phyloP scores from a whole-genome alignment of 2,113 vertebrate species.

The Chaetodon trifascialis region DNA sequence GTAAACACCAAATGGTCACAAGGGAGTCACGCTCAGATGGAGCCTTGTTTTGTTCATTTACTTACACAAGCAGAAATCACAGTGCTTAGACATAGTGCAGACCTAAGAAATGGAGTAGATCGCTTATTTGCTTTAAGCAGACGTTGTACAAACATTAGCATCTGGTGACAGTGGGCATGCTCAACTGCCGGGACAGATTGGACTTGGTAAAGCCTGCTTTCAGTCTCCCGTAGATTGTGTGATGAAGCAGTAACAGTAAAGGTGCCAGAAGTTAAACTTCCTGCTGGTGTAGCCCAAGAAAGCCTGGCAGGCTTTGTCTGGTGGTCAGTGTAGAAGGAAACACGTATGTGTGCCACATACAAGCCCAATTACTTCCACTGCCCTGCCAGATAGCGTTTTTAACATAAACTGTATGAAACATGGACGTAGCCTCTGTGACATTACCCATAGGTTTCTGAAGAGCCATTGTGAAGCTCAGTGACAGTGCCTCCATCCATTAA shows the following conservation, averaged over 20 bases:
- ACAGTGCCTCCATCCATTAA: too few relatives aligned
- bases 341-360: neutral
- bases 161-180: constrained; percentile 6
- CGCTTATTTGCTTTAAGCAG: constrained; percentile 49
- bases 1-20: constrained; percentile 76
- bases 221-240: constrained; percentile 1
- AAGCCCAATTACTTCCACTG: neutral
- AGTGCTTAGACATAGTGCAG: constrained; percentile 36
- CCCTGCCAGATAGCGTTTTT: too few relatives aligned
- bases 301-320: constrained; percentile 21
- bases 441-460: too few relatives aligned
- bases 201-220: constrained; percentile 17
- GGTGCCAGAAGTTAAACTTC: neutral
- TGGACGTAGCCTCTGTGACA: too few relatives aligned
- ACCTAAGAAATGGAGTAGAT: constrained; percentile 24
- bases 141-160: constrained; percentile 50
- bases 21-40: constrained; percentile 51
- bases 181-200: constrained; percentile 11
- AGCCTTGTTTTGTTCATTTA: constrained; percentile 43
- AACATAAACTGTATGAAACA: too few relatives aligned
- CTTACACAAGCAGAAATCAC: constrained; percentile 27
- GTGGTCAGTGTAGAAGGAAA: neutral
- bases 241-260: neutral
- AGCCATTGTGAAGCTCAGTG: too few relatives aligned
- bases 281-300: constrained; percentile 2